These are phyloP conservation scores for Epizoanthus fatuus DNA, from an alignment of 92 coral and sea anemone genomes.

Conservation along the genomic window DNA sequence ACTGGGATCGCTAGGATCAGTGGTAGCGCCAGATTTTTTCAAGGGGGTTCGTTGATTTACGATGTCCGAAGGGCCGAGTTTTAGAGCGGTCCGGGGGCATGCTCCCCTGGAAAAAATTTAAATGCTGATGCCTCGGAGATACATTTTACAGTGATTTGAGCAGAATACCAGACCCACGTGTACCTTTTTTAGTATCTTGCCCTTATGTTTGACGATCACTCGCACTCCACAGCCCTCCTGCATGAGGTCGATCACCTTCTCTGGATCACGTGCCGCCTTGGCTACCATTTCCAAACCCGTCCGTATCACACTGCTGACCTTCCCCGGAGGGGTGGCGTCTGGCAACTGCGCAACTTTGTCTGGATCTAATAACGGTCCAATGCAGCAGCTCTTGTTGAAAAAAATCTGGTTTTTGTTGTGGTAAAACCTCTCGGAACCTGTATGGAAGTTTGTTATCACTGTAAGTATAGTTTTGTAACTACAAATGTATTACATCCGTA, in stretches of 20 bases:
- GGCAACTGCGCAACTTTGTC: slow-evolving; percentile 95
- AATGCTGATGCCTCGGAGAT: no score
- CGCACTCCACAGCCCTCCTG: slow-evolving; percentile 99
- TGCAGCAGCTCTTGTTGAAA: slow-evolving; percentile 97
- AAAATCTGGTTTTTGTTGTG: slow-evolving; percentile 99
- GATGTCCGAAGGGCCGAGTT: no score
- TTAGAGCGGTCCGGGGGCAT: no score
- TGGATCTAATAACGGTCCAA: slow-evolving; percentile 95
- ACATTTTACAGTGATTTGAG: no score
- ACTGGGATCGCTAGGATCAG: no score
- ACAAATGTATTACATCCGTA: background rate
- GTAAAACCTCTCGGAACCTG: slow-evolving; percentile 97
- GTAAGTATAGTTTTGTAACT: no score
- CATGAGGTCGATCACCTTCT: slow-evolving; percentile 96
- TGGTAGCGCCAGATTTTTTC: no score
- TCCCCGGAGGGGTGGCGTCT: slow-evolving; percentile 98
- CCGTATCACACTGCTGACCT: slow-evolving; percentile 95
- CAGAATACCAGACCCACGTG: background rate
- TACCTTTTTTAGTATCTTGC: slow-evolving; percentile 92
- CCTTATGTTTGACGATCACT: slow-evolving; percentile 93
- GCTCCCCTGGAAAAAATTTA: no score
- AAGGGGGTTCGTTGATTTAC: no score
- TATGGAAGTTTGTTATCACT: background rate
- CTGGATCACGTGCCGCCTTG: slow-evolving; percentile 94
- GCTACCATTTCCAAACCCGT: slow-evolving; percentile 98